Conservation (phyloP, 2,888 invertebrate genomes). For the Drosophila mercatorum region DNA sequence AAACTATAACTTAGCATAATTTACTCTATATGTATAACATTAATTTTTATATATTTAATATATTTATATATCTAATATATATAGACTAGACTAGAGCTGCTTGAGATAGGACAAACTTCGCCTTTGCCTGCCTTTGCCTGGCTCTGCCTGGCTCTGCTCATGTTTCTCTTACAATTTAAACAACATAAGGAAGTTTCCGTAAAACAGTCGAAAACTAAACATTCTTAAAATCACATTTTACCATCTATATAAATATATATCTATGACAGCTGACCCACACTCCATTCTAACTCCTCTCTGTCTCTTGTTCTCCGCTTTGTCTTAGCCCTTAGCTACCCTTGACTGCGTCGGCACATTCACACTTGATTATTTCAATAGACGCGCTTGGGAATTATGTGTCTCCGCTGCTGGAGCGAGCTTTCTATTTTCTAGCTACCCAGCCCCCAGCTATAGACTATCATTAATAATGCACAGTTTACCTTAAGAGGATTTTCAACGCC, state of each 20-base stretch:
- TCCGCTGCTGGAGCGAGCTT: background rate
- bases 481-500: slow-evolving; percentile 79
- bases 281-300: background rate
- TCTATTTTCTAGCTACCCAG: background rate
- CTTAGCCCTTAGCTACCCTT: background rate
- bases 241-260: background rate
- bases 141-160: no score
- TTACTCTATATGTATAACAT: no score
- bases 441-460: slow-evolving; percentile 21
- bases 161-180: no score
- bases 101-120: no score
- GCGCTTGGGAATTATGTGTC: slow-evolving; percentile 32
- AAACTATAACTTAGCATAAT: no score
- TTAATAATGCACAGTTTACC: slow-evolving; percentile 78
- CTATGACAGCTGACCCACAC: background rate
- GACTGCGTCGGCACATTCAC: slow-evolving; percentile 24
- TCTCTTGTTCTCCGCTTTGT: background rate
- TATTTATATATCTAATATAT: no score
- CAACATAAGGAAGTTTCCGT: no score
- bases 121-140: no score
- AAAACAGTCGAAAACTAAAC: background rate
- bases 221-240: background rate
- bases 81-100: no score
- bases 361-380: slow-evolving; percentile 40
- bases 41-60: no score